These are phyloP conservation scores for Isichthys henryi DNA, from an alignment of 2,113 vertebrate species.

Conservation along the genomic window DNA sequence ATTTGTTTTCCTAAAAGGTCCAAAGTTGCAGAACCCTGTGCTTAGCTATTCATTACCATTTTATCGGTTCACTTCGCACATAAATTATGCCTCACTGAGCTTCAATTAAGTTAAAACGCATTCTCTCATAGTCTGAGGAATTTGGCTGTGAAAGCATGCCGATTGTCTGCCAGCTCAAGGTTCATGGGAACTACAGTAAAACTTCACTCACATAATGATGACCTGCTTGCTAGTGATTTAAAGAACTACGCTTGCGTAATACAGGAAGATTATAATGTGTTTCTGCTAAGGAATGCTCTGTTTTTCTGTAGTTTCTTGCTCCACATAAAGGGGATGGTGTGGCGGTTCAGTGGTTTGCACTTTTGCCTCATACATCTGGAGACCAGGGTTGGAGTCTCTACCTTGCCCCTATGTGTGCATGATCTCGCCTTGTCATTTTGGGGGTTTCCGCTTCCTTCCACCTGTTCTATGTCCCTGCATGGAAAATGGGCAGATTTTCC, in stretches of 20 bases:
- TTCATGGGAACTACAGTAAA: background rate
- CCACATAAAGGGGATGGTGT: background rate
- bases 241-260: background rate
- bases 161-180: background rate
- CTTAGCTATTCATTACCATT: background rate
- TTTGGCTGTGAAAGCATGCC: background rate
- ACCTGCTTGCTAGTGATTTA: background rate
- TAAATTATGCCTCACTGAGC: conserved; percentile 7
- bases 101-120: background rate
- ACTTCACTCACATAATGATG: background rate
- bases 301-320: background rate
- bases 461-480: background rate
- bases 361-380: background rate
- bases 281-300: background rate
- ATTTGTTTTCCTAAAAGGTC: background rate
- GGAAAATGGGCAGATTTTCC: background rate
- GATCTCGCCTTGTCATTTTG: background rate
- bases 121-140: background rate
- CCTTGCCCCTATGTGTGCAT: background rate
- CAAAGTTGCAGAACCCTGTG: background rate
- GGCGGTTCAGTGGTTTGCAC: background rate
- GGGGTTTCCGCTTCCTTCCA: background rate
- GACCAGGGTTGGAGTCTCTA: background rate
- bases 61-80: background rate
- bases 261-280: background rate